phyloP scores from a whole-genome alignment of 2,888 invertebrate species.

The Heteromyza rotundicornis region DNA sequence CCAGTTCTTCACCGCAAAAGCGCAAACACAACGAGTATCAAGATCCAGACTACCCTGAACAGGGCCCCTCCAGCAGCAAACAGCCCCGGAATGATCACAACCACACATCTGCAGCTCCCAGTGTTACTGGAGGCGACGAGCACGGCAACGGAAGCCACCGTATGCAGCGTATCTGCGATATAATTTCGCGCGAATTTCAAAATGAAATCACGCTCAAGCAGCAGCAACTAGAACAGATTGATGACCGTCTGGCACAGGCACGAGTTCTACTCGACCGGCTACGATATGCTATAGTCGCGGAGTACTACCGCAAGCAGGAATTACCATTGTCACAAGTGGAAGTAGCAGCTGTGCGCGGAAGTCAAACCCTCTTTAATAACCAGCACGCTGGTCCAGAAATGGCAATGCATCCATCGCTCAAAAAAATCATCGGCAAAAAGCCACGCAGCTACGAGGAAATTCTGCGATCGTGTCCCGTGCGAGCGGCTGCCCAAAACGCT shows the following conservation, averaged over 20 bases:
- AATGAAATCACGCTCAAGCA: conserved; percentile 73
- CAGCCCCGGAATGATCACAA: not conserved
- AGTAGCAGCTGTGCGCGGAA: conserved; percentile 49
- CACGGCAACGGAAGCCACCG: not conserved
- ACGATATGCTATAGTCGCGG: conserved; percentile 67
- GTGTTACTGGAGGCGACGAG: conserved; percentile 18
- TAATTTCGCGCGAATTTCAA: conserved; percentile 76
- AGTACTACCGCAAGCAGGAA: conserved; percentile 69
- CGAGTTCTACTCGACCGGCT: conserved; percentile 68
- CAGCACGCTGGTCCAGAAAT: conserved; percentile 61
- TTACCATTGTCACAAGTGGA: conserved; percentile 60
- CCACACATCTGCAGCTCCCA: conserved; percentile 1
- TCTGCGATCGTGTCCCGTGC: conserved; percentile 60
- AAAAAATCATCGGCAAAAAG: conserved; percentile 72
- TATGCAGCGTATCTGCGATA: conserved; percentile 65
- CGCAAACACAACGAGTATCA: conserved; percentile 64
- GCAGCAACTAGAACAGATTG: conserved; percentile 74
- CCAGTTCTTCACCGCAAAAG: conserved; percentile 44
- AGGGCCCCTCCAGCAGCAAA: not conserved
- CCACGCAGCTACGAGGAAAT: conserved; percentile 65
- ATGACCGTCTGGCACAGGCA: conserved; percentile 69
- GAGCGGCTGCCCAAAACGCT: conserved; percentile 65
- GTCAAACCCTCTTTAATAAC: conserved; percentile 43
- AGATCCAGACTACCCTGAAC: conserved; percentile 66
- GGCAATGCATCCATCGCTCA: conserved; percentile 77